A percentile compares a stretch with the other conserved stretches of the same genome.
Conservation (phyloP, 2,113 vertebrate genomes). For the Arothron firmamentum region DNA sequence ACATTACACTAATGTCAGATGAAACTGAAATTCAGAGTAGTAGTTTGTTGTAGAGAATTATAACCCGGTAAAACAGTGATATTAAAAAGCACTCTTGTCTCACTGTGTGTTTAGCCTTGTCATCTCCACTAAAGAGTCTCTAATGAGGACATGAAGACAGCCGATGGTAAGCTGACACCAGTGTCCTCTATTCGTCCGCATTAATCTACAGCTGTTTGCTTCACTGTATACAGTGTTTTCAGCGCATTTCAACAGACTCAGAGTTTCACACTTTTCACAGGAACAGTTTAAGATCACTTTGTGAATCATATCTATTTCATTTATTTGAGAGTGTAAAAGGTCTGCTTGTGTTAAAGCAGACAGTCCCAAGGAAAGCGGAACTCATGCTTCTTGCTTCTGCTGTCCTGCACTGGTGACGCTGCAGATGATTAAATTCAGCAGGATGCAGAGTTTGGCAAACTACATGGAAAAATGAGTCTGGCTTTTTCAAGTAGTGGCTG, state of each 20-base stretch:
- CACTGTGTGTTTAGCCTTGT: slow-evolving; percentile 5
- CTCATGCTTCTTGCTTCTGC: neutral
- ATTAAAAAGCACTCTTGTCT: neutral
- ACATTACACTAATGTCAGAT: too few species aligned
- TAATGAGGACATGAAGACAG: slow-evolving; percentile 13
- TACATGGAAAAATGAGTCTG: neutral
- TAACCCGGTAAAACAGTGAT: too few species aligned
- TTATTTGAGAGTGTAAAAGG: too few species aligned
- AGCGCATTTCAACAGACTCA: too few species aligned
- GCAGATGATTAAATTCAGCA: neutral
- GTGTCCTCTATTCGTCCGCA: slow-evolving; percentile 11
- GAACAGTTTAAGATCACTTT: too few species aligned
- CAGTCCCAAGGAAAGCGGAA: neutral
- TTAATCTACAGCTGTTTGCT: neutral
- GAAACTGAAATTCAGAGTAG: too few species aligned
- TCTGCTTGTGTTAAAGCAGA: neutral
- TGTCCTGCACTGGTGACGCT: neutral
- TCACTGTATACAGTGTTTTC: neutral
- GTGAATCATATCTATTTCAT: too few species aligned
- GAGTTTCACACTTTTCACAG: too few species aligned
- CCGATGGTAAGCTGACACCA: slow-evolving; percentile 13
- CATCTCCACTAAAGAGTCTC: slow-evolving; percentile 1
- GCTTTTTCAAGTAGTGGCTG: slow-evolving; percentile 10
- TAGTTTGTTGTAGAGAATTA: too few species aligned
- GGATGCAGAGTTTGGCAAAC: slow-evolving; percentile 1